These are phyloP conservation scores for Dicentrarchus labrax DNA, from an alignment of 2,113 vertebrate species.

Conservation along the genomic window DNA sequence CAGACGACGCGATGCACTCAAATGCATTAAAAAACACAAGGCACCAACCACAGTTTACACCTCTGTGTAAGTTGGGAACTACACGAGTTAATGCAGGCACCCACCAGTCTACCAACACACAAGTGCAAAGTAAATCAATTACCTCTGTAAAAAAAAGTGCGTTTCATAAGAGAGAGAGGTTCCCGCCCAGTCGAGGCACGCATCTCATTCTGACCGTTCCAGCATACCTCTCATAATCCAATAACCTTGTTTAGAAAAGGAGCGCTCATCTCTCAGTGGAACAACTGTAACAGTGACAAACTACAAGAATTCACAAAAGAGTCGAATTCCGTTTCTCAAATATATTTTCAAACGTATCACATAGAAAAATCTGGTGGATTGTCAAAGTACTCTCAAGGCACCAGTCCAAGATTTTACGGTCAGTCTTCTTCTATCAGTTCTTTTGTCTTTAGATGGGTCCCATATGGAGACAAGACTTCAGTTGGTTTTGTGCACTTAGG, in stretches of 20 bases:
- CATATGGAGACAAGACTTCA: background rate
- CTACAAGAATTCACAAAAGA: slow-evolving; percentile 40
- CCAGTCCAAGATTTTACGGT: slow-evolving; percentile 18
- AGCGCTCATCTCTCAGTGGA: slow-evolving; percentile 40
- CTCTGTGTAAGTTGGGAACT: slow-evolving; percentile 11
- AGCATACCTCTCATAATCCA: slow-evolving; percentile 59
- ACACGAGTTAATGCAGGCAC: slow-evolving; percentile 27
- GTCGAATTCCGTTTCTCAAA: slow-evolving; percentile 25
- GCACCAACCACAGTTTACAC: background rate
- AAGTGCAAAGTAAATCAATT: slow-evolving; percentile 68
- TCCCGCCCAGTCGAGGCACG: slow-evolving; percentile 27
- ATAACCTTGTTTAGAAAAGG: slow-evolving; percentile 48
- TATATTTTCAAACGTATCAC: slow-evolving; percentile 49
- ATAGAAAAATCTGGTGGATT: slow-evolving; percentile 25
- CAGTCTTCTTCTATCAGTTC: slow-evolving; percentile 25
- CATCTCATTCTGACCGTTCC: slow-evolving; percentile 19
- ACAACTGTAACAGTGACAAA: slow-evolving; percentile 45
- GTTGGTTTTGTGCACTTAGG: background rate
- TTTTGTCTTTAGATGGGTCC: slow-evolving; percentile 14
- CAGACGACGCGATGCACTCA: slow-evolving; percentile 11
- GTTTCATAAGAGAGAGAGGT: slow-evolving; percentile 46
- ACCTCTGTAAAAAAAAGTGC: slow-evolving; percentile 63
- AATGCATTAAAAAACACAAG: slow-evolving; percentile 33
- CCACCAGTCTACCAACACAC: slow-evolving; percentile 3
- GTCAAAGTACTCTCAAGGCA: slow-evolving; percentile 18